Conservation (phyloP, 1,140 invertebrate species). For the Drosophila bocqueti region DNA sequence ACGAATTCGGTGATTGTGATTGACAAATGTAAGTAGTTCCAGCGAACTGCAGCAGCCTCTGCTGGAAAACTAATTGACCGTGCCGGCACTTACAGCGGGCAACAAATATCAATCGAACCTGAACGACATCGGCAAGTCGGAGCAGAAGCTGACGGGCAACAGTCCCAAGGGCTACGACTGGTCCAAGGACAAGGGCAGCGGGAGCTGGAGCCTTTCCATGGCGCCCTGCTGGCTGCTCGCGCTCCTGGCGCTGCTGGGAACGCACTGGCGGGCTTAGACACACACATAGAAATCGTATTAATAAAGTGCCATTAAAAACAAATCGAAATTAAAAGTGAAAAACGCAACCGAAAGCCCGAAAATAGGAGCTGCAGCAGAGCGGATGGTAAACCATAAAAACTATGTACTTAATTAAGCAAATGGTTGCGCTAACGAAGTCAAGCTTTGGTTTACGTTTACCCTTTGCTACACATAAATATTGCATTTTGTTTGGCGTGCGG, state of each 20-base stretch:
- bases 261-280: slow-evolving; percentile 16
- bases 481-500: slow-evolving; percentile 23
- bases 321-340: slow-evolving; percentile 21
- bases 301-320: slow-evolving; percentile 71
- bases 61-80: neutral
- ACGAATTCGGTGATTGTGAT: slow-evolving; percentile 79
- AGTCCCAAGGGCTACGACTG: slow-evolving; percentile 81
- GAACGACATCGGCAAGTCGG: slow-evolving; percentile 90
- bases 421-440: slow-evolving; percentile 34
- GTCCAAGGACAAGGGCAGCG: slow-evolving; percentile 72
- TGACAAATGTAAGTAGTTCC: slow-evolving; percentile 79
- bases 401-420: slow-evolving; percentile 51
- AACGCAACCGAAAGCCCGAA: slow-evolving; percentile 9
- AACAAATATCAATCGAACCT: slow-evolving; percentile 89
- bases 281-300: slow-evolving; percentile 47
- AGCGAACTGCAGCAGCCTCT: slow-evolving; percentile 5
- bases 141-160: slow-evolving; percentile 87
- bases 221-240: slow-evolving; percentile 26
- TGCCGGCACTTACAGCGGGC: slow-evolving; percentile 85
- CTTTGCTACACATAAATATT: slow-evolving; percentile 20
- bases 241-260: slow-evolving; percentile 27
- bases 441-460: slow-evolving; percentile 27
- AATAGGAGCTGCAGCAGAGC: slow-evolving; percentile 6
- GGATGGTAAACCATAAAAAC: slow-evolving; percentile 8
- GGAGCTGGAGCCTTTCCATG: neutral